Evolutionary conservation across 2,888 invertebrate genomes (phyloP), one percentile per base, ranked within the genome.

Genomic region (Synanthedon myopaeformis): DNA sequence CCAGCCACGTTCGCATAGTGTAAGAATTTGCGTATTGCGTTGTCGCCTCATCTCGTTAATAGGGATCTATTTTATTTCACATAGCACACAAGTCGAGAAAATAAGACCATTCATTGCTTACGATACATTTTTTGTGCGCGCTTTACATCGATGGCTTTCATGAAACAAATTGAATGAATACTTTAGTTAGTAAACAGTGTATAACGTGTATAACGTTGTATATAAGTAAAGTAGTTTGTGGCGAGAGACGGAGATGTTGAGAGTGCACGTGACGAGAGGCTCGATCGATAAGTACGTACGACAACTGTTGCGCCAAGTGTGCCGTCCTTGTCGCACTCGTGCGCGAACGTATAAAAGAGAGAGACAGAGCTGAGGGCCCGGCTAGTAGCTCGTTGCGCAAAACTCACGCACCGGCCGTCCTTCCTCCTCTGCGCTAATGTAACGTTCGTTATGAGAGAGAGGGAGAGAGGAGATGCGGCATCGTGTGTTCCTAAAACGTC

Each of bases 221-320:
- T 4, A 35, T 42, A 41, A 17, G 13, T 2, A 5, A 41, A 17
- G 13, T 2, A 5, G 19, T 28, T 11, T 10, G 41, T 65, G 66
- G 66, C 61, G 61, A 41, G 52, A 54, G 61, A 65, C 60, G 63
- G 59, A 61, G 64, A 59, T 58, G 64, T 57, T 66, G 67, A 69
- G 74, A 68, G 71, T 70, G 76, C 82, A 84, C 83, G 83, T 84
- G 83, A 79, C 74, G 58, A 61, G 59, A 59, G 62, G 59, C 62
- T 19, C 68, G 80, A 80, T 84, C 84, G 83, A 84, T 84, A 82
- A 67, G 57, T 71, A 71, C 76, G 72, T 73, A 69, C 82, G 78
- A 79, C 84, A 85, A 85, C 85, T 86, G 85, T 86, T 86, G 85
- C 85, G 80, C 79, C 70, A 60, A 65, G 64, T 65, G 65, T 23